Evolutionary conservation across 2,888 invertebrate genomes (phyloP), one percentile per base, ranked within the genome.

Genomic region (Acleris laterana): DNA sequence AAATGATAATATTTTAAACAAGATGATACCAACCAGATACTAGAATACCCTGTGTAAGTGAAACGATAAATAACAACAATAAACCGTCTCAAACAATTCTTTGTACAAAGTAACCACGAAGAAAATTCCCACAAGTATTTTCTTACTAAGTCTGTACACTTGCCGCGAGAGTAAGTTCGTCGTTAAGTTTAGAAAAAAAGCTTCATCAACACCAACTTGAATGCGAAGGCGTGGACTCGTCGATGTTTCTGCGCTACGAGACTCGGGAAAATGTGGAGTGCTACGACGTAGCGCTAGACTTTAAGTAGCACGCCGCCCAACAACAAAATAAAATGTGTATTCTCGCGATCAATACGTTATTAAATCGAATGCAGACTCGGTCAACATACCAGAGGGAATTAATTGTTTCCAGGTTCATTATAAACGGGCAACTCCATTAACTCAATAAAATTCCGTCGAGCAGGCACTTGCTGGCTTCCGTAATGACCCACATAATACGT

Each of bases 1-100:
- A 66, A 66, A 66, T 62, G 57, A 62, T 66, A 66, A 66, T 62
- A 66, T 57, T 62, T 66, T 66, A 62, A 62, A 62, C 66, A 61
- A 66, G 57, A 66, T 66, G 57, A 66, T 42, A 65, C 65, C 55
- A 65, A 65, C 65, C 55, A 65, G 60, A 65, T 56, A 44, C 22
- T 61, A 32, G 20, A 20, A 56, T 65, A 44, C 50, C 44, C 53
- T 60, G 55, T 65, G 60, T 50, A 56, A 65, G 56, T 65, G 44
- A 61, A 65, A 61, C 50, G 50, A 56, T 61, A 56, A 65, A 65
- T 61, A 61, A 50, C 55, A 49, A 42, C 53, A 53, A 58, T 52
- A 52, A 46, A 49, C 17, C 20, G 53, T 55, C 20, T 7, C n/a
- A 28, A 49, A 38, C n/a, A 42, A 48, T 46, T 48, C 28, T 17